Conservation (phyloP, 2,888 invertebrate genomes). For the Leptogaster cylindrica region DNA sequence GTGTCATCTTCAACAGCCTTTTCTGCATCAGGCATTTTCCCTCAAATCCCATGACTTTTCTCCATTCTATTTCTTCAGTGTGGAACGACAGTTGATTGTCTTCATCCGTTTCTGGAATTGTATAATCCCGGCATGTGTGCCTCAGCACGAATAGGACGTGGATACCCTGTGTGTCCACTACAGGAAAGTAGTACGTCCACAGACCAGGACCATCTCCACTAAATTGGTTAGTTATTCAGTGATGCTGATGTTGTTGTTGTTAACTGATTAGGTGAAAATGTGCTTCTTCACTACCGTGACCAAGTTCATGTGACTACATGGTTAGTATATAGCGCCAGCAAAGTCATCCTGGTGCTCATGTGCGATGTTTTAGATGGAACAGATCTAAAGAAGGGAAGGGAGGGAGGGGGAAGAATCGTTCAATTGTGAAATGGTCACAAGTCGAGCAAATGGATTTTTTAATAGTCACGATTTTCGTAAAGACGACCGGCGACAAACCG, state of each 20-base stretch:
- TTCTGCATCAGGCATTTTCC: conserved; percentile 3
- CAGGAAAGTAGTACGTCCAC: background rate
- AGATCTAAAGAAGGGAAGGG: too few species aligned
- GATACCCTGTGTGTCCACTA: conserved; percentile 25
- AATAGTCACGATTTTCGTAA: conserved; percentile 43
- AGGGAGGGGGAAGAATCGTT: conserved; percentile 36
- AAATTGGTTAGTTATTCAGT: conserved; percentile 9
- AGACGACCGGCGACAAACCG: conserved; percentile 23
- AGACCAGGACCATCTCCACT: background rate
- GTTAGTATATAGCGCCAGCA: conserved; percentile 40
- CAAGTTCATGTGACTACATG: conserved; percentile 44
- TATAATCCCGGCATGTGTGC: conserved; percentile 35
- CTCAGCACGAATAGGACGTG: conserved; percentile 25
- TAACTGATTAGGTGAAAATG: conserved; percentile 45
- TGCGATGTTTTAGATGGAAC: background rate
- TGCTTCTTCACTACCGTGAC: conserved; percentile 45
- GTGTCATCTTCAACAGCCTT: background rate
- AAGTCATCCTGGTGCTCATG: too few species aligned
- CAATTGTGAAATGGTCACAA: conserved; percentile 47
- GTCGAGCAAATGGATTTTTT: conserved; percentile 48
- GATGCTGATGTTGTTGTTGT: conserved; percentile 30
- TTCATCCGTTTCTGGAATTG: conserved; percentile 39
- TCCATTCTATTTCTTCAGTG: background rate
- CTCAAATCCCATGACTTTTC: conserved; percentile 30
- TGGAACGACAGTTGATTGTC: conserved; percentile 39